These are phyloP conservation scores for Xylocampa areola DNA, from an alignment of 2,888 invertebrate genomes.

Conservation along the genomic window DNA sequence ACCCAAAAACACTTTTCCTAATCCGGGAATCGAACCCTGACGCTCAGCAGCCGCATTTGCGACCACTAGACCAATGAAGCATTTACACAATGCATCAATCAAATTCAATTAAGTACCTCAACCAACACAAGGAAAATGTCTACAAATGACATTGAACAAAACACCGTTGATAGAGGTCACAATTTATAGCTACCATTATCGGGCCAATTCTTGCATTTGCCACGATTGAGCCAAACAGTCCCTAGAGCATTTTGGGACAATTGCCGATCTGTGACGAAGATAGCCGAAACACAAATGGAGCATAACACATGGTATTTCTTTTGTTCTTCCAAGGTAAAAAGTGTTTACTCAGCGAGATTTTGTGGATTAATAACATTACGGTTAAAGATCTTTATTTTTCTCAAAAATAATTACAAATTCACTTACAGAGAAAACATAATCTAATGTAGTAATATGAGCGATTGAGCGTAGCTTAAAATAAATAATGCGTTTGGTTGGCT, in stretches of 20 bases:
- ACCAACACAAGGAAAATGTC: constrained; percentile 27
- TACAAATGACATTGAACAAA: constrained; percentile 66
- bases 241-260: constrained; percentile 65
- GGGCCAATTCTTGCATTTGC: constrained; percentile 74
- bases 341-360: constrained; percentile 37
- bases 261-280: constrained; percentile 72
- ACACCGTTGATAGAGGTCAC: constrained; percentile 67
- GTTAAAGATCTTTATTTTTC: constrained; percentile 21
- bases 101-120: too few relatives aligned
- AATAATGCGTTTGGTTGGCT: too few relatives aligned
- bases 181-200: constrained; percentile 77
- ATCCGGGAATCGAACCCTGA: too few relatives aligned
- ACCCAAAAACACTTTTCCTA: too few relatives aligned
- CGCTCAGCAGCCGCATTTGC: too few relatives aligned
- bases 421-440: too few relatives aligned
- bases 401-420: too few relatives aligned
- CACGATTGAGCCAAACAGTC: constrained; percentile 66
- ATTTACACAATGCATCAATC: too few relatives aligned
- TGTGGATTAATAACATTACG: constrained; percentile 32
- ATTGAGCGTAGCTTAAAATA: too few relatives aligned
- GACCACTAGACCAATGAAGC: too few relatives aligned
- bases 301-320: constrained; percentile 62
- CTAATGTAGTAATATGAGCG: too few relatives aligned
- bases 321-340: constrained; percentile 47
- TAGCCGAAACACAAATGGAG: constrained; percentile 73